phyloP scores from a whole-genome alignment of 2,888 invertebrate genomes.

The Notocelia uddmanniana region DNA sequence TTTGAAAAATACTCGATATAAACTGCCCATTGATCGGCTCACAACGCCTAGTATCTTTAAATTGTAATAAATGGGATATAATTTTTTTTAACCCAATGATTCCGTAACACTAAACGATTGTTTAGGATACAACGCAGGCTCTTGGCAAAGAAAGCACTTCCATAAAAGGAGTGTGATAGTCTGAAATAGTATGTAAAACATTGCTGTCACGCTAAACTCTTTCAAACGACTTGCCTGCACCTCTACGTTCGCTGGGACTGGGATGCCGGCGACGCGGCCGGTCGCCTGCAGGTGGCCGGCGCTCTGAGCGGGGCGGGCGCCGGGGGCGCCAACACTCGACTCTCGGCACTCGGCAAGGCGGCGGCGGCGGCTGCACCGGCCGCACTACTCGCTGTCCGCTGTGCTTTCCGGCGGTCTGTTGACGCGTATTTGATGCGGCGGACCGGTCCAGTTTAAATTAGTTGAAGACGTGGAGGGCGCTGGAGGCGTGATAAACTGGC shows the following conservation, averaged over 20 bases:
- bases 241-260: neutral
- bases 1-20: too few species aligned
- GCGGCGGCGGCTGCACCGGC: conserved; percentile 4
- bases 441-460: conserved; percentile 18
- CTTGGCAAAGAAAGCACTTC: conserved; percentile 1
- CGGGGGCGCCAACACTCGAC: neutral
- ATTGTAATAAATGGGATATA: conserved; percentile 37
- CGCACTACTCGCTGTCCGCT: conserved; percentile 4
- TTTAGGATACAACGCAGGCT: neutral
- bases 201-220: too few species aligned
- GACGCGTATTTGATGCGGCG: conserved; percentile 1
- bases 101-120: conserved; percentile 33
- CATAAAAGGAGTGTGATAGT: conserved; percentile 7
- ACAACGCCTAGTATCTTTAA: conserved; percentile 34
- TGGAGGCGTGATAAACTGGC: too few species aligned
- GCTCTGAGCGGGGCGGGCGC: neutral
- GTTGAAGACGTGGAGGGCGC: too few species aligned
- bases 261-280: neutral
- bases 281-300: too few species aligned
- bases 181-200: too few species aligned
- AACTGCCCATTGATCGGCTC: too few species aligned
- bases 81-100: conserved; percentile 8
- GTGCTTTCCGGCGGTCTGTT: neutral
- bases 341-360: too few species aligned
- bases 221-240: too few species aligned